Evolutionary conservation across 2,888 invertebrate genomes (phyloP).

Genomic region (Cantharis nigra): DNA sequence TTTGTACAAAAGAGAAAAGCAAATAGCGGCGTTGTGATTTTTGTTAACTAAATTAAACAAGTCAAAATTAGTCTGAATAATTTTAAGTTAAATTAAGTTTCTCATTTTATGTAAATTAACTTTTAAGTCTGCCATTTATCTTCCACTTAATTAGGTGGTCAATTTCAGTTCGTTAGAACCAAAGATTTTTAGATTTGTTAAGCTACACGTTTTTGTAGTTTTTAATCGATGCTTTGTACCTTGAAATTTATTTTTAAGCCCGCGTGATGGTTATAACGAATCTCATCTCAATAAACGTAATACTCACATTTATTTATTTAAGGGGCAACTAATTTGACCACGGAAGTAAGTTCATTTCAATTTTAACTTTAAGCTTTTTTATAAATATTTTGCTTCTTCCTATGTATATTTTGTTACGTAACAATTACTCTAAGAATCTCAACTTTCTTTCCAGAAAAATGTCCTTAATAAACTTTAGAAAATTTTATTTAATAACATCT

Average conservation of each 20-base stretch:
- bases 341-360: background rate
- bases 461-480: background rate
- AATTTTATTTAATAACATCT: background rate
- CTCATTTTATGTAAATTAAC: background rate
- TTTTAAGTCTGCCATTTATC: background rate
- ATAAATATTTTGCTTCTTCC: background rate
- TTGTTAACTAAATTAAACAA: background rate
- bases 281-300: background rate
- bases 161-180: background rate
- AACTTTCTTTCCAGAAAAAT: background rate
- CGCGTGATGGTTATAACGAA: background rate
- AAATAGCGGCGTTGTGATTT: background rate
- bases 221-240: background rate
- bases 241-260: background rate
- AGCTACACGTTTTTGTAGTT: background rate
- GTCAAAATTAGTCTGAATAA: background rate
- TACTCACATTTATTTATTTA: background rate
- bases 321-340: constrained; percentile 4
- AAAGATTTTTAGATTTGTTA: background rate
- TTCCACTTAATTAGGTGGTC: background rate
- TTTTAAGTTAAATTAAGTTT: background rate
- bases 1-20: constrained; percentile 37
- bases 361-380: background rate
- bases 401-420: background rate
- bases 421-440: background rate